phyloP scores from a whole-genome alignment of 1,140 invertebrate genomes.

The Pollicipes pollicipes region DNA sequence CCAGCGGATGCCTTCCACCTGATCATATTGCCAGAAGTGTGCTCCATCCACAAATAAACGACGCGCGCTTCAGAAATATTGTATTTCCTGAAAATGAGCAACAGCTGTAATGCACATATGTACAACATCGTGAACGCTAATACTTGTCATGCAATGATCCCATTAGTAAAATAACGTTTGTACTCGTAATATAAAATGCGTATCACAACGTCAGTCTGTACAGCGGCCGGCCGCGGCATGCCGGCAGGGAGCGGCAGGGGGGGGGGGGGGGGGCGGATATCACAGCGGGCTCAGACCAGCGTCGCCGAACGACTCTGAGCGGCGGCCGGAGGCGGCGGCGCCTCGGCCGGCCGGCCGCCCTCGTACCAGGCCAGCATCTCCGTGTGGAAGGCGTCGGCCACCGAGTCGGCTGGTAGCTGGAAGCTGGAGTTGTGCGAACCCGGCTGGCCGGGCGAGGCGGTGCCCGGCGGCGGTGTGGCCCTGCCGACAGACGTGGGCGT shows the following conservation, averaged over 20 bases:
- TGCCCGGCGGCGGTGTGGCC: neutral
- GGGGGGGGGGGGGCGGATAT: too few relatives aligned
- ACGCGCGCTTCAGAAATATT: neutral
- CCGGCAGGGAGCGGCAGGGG: neutral
- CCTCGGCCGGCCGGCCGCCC: neutral
- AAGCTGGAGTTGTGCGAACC: neutral
- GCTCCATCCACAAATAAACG: too few relatives aligned
- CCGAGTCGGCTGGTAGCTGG: conserved; percentile 13
- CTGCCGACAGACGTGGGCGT: neutral
- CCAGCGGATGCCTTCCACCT: too few relatives aligned
- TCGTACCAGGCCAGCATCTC: conserved; percentile 31
- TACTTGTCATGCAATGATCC: neutral
- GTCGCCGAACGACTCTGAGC: too few relatives aligned
- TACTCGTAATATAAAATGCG: neutral
- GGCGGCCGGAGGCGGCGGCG: too few relatives aligned
- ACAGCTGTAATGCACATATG: neutral
- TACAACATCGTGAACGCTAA: neutral
- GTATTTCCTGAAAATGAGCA: neutral
- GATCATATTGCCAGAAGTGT: too few relatives aligned
- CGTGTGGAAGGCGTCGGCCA: conserved; percentile 25
- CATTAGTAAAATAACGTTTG: conserved; percentile 1
- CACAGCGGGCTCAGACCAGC: neutral
- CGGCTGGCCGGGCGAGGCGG: neutral
- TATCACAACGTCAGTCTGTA: neutral
- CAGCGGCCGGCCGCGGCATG: neutral